phyloP scores from a whole-genome alignment of 2,888 invertebrate species.

The Thera britannica region DNA sequence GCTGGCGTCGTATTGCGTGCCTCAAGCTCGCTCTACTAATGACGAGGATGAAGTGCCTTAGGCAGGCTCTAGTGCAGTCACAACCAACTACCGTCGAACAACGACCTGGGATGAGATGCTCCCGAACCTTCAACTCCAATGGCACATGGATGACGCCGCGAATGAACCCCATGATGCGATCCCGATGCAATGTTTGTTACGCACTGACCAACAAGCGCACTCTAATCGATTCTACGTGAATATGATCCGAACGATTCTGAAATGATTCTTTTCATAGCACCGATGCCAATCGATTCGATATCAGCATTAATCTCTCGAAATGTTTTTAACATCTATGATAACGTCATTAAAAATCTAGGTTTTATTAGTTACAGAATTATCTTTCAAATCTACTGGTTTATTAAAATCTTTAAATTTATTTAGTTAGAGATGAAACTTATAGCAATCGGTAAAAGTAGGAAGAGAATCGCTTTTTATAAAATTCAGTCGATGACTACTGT shows the following conservation, averaged over 20 bases:
- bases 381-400: slow-evolving; percentile 46
- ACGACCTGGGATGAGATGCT: slow-evolving; percentile 37
- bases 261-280: slow-evolving; percentile 73
- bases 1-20: slow-evolving; percentile 61
- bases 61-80: slow-evolving; percentile 50
- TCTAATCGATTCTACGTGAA: slow-evolving; percentile 64
- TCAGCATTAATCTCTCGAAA: slow-evolving; percentile 65
- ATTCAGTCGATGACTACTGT: slow-evolving; percentile 83
- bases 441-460: slow-evolving; percentile 73
- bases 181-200: slow-evolving; percentile 57
- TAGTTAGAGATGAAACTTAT: slow-evolving; percentile 71
- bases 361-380: slow-evolving; percentile 35
- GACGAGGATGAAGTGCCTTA: slow-evolving; percentile 42
- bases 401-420: slow-evolving; percentile 53
- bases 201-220: slow-evolving; percentile 69
- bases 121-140: slow-evolving; percentile 55
- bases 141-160: slow-evolving; percentile 70
- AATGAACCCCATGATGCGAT: slow-evolving; percentile 56
- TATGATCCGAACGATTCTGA: slow-evolving; percentile 64
- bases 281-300: slow-evolving; percentile 68
- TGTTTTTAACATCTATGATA: slow-evolving; percentile 69
- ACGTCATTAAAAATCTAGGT: slow-evolving; percentile 65
- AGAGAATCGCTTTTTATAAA: slow-evolving; percentile 75
- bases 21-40: slow-evolving; percentile 63
- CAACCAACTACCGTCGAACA: slow-evolving; percentile 42